Evolutionary conservation across 2,888 invertebrate genomes (phyloP).

Genomic region (Hoplodrina ambigua): DNA sequence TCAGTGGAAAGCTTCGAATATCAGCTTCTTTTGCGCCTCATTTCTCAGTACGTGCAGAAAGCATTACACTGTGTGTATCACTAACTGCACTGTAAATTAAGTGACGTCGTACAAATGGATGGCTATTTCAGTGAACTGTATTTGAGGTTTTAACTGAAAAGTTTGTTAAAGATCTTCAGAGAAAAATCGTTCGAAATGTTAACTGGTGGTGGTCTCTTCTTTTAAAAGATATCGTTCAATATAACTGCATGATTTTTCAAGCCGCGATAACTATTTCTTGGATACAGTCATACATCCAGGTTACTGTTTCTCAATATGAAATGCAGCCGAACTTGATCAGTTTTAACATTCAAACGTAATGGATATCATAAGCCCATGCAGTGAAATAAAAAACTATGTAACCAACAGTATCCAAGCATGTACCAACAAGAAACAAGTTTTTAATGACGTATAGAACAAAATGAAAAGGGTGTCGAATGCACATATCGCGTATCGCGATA

Average conservation of each 20-base stretch:
- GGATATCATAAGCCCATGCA: conserved; percentile 30
- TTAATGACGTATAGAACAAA: conserved; percentile 49
- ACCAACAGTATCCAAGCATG: conserved; percentile 39
- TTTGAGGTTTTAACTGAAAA: conserved; percentile 13
- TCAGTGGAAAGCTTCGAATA: conserved; percentile 43
- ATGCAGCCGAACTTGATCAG: conserved; percentile 26
- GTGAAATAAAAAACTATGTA: conserved; percentile 39
- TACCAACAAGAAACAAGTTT: conserved; percentile 49
- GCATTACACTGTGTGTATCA: conserved; percentile 32
- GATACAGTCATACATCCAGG: conserved; percentile 8
- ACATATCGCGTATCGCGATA: conserved; percentile 52
- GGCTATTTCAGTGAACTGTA: conserved; percentile 15
- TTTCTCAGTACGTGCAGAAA: conserved; percentile 52
- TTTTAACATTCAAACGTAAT: conserved; percentile 10
- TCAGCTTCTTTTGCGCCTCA: conserved; percentile 39
- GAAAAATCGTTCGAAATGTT: not conserved
- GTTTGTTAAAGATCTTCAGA: not conserved
- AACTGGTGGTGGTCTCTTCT: not conserved
- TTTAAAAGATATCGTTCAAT: conserved; percentile 10
- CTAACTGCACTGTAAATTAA: conserved; percentile 44
- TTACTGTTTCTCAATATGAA: conserved; percentile 18
- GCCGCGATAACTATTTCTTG: conserved; percentile 1
- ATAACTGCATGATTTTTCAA: conserved; percentile 27
- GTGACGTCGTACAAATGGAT: conserved; percentile 17
- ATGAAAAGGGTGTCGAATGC: conserved; percentile 53